A percentile compares a stretch with the other conserved stretches of the same genome.
These are phyloP conservation scores for Ptilorrhoa leucosticta DNA, from an alignment of 2,113 vertebrate genomes.

Conservation along the genomic window DNA sequence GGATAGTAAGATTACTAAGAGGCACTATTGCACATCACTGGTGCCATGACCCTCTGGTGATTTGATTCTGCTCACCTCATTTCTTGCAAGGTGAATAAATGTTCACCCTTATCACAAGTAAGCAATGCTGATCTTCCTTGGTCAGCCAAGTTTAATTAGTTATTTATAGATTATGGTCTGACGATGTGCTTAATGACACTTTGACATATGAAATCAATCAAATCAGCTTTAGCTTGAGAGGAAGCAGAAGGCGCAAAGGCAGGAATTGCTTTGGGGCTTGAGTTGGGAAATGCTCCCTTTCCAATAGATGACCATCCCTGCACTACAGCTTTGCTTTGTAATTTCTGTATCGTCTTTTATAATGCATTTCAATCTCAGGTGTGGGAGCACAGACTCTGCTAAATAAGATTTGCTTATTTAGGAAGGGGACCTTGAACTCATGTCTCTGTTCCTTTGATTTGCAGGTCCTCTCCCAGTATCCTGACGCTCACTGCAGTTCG, in stretches of 20 bases:
- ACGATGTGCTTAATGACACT: not conserved
- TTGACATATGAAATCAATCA: not conserved
- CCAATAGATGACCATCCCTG: not conserved
- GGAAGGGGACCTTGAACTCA: not conserved
- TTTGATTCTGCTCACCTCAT: not conserved
- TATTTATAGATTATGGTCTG: not conserved
- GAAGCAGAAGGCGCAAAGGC: not conserved
- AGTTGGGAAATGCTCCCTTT: not conserved
- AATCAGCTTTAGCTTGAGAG: not conserved
- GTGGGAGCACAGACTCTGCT: not conserved
- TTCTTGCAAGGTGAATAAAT: not conserved
- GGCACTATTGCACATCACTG: rapidly evolving
- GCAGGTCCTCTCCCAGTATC: slow-evolving; percentile 91
- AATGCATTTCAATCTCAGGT: not conserved
- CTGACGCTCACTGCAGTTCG: slow-evolving; percentile 93
- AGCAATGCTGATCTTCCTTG: not conserved
- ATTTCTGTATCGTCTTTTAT: not conserved
- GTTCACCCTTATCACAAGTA: not conserved
- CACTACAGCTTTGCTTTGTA: not conserved
- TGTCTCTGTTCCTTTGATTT: slow-evolving; percentile 13
- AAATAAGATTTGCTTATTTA: not conserved
- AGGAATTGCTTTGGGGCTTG: not conserved
- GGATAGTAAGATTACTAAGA: not conserved
- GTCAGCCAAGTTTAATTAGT: not conserved
- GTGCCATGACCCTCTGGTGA: not conserved